Percentiles rank a stretch among this genome's conserved stretches.
phyloP scores from a whole-genome alignment of 1,140 invertebrate species.

The Solenopsis fugax region DNA sequence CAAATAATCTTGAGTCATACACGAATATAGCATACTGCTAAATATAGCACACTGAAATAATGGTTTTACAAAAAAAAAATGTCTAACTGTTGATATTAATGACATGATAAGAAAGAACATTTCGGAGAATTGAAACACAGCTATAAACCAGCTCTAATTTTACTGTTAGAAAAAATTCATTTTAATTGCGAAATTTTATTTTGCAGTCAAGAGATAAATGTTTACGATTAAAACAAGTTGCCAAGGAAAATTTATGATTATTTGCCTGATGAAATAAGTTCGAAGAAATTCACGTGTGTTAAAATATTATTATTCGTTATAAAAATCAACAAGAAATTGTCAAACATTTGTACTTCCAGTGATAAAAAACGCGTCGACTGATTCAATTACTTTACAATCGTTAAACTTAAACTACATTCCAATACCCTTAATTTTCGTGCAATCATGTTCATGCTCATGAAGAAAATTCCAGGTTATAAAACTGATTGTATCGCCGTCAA shows the following conservation, averaged over 20 bases:
- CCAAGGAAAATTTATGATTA: not conserved
- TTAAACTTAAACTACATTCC: not conserved
- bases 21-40: not conserved
- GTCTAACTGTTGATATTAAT: not conserved
- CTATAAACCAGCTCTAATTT: not conserved
- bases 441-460: not conserved
- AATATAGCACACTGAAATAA: not conserved
- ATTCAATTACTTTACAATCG: not conserved
- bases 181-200: not conserved
- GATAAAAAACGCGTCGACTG: not conserved
- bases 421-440: not conserved
- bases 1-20: conserved; percentile 13
- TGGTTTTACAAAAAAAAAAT: not conserved
- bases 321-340: conserved; percentile 19
- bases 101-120: not conserved
- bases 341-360: not conserved
- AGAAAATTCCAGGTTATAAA: conserved; percentile 30
- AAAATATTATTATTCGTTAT: conserved; percentile 1
- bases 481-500: conserved; percentile 3
- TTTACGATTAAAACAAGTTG: not conserved
- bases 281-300: not conserved
- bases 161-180: not conserved
- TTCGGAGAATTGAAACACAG: not conserved
- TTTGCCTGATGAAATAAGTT: not conserved
- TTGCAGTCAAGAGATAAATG: not conserved